A percentile compares a stretch with the other conserved stretches of the same genome.
These are phyloP conservation scores for Coboldia fuscipes DNA, from an alignment of 1,140 invertebrate species.

Conservation along the genomic window DNA sequence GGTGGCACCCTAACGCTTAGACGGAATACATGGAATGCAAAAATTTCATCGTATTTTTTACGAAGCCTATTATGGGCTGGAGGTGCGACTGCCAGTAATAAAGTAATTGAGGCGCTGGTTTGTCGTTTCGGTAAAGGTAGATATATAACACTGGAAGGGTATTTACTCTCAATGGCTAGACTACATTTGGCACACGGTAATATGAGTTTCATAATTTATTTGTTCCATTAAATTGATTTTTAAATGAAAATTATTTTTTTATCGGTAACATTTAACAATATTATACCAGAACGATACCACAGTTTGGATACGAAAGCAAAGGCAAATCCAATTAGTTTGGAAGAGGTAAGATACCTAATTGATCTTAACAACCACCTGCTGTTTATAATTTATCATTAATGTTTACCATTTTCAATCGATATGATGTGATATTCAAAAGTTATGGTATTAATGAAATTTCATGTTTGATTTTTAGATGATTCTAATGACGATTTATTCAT, in stretches of 20 bases:
- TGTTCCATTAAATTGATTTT: conserved; percentile 1
- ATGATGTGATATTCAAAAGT: too few species aligned
- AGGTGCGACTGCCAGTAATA: conserved; percentile 45
- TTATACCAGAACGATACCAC: conserved; percentile 39
- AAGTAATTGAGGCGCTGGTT: conserved; percentile 50
- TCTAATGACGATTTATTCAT: conserved; percentile 48
- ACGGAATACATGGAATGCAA: conserved; percentile 13
- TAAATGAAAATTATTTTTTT: not conserved
- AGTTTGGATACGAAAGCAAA: conserved; percentile 51
- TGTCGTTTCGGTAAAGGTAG: conserved; percentile 39
- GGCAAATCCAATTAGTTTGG: conserved; percentile 44
- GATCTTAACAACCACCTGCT: too few species aligned
- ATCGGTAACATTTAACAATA: conserved; percentile 8
- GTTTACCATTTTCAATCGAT: too few species aligned
- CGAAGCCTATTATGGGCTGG: conserved; percentile 41
- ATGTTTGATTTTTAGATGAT: conserved; percentile 32
- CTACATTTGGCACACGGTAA: conserved; percentile 51
- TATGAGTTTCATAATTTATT: not conserved
- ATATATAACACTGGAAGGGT: conserved; percentile 35
- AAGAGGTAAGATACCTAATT: conserved; percentile 31
- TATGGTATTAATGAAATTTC: too few species aligned
- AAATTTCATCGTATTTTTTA: conserved; percentile 40
- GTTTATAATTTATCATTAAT: too few species aligned
- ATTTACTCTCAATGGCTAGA: conserved; percentile 42
- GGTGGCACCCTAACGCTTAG: conserved; percentile 28